Percentiles rank a stretch among this genome's conserved stretches.
Conservation (phyloP, 2,113 vertebrate species). For the Parus major region DNA sequence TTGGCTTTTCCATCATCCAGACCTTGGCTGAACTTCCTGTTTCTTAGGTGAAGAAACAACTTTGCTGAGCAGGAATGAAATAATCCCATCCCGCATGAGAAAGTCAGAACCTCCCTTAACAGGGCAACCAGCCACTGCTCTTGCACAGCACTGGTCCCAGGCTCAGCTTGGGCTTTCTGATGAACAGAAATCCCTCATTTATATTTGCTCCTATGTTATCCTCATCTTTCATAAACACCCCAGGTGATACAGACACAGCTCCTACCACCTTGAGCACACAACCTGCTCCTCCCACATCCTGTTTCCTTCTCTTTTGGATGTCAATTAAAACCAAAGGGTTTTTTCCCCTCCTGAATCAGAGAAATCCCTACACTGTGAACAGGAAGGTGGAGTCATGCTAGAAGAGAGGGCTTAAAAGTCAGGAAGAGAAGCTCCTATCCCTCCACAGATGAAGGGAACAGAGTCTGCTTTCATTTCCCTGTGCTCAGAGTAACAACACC, state of each 20-base stretch:
- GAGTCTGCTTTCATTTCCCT: constrained; percentile 2
- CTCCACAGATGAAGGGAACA: background rate
- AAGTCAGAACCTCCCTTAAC: background rate
- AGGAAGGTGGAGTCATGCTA: background rate
- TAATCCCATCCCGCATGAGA: background rate
- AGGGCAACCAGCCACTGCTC: background rate
- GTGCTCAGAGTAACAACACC: background rate
- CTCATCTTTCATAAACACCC: background rate
- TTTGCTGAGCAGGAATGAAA: background rate
- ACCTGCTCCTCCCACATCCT: background rate
- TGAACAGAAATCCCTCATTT: background rate
- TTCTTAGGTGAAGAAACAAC: background rate
- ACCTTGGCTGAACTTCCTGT: background rate
- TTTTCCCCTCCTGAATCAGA: background rate
- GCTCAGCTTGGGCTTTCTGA: background rate
- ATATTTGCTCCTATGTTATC: background rate
- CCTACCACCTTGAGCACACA: background rate
- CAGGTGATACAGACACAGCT: background rate
- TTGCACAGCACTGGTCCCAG: background rate
- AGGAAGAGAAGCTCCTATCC: background rate
- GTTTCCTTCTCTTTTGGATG: background rate
- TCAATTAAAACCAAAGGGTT: background rate
- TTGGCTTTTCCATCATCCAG: background rate
- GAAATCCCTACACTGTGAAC: background rate
- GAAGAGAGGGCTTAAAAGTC: background rate